A percentile compares a stretch with the other conserved stretches of the same genome.
Conservation (phyloP, 1,140 invertebrate genomes). For the Goniozus legneri region DNA sequence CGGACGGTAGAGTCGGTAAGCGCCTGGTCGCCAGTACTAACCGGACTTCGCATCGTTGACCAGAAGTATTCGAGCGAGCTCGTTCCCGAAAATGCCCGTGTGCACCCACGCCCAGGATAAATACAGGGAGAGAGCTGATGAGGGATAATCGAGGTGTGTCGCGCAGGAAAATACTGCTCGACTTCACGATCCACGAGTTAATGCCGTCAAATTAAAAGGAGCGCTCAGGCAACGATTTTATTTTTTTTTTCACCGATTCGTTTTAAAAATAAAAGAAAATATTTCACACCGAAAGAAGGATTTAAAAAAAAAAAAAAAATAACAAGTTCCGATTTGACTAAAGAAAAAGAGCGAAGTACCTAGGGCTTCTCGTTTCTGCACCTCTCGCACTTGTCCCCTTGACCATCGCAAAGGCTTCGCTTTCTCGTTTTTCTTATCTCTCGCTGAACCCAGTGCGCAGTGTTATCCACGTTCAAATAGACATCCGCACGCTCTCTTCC, state of each 20-base stretch:
- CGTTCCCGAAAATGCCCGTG: constrained; percentile 3
- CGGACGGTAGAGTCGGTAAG: constrained; percentile 9
- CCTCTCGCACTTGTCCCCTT: too few species aligned
- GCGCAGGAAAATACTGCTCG: constrained; percentile 16
- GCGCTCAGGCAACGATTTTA: not conserved
- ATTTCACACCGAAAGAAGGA: too few species aligned
- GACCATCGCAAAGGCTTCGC: too few species aligned
- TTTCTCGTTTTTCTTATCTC: not conserved
- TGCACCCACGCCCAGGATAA: constrained; percentile 4
- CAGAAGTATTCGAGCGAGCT: constrained; percentile 17
- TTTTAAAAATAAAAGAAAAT: too few species aligned
- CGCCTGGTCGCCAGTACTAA: constrained; percentile 11
- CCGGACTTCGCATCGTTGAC: constrained; percentile 19
- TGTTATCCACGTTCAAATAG: constrained; percentile 24
- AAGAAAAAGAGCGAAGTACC: too few species aligned
- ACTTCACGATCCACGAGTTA: not conserved
- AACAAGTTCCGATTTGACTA: too few species aligned
- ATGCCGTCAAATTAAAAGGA: not conserved
- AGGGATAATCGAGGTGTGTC: constrained; percentile 10
- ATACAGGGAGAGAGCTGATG: not conserved
- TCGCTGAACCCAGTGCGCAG: not conserved
- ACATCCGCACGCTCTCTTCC: constrained; percentile 21
- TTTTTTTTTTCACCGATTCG: too few species aligned
- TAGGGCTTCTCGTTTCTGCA: too few species aligned
- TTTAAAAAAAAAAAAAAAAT: too few species aligned